Conservation (phyloP, 2,113 vertebrate species). For the Saccopteryx leptura region DNA sequence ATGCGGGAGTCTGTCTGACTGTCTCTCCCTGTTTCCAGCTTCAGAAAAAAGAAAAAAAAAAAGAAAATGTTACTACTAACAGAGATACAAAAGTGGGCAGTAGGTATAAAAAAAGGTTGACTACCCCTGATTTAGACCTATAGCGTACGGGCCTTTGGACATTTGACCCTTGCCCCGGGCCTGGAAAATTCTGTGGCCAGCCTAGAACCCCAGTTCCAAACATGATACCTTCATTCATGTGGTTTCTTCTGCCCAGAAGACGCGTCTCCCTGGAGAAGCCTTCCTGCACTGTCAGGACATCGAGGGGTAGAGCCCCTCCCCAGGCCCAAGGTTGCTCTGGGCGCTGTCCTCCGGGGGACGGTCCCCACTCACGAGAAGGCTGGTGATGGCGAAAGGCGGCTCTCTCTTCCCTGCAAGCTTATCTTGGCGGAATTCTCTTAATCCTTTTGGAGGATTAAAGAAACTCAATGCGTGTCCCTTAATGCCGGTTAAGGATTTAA, state of each 20-base stretch:
- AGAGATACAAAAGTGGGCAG: too few relatives aligned
- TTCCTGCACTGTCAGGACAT: not conserved
- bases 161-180: not conserved
- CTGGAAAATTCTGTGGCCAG: too few relatives aligned
- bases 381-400: not conserved
- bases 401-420: not conserved
- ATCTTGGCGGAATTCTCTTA: constrained; percentile 40
- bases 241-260: fast-evolving
- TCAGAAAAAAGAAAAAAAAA: too few relatives aligned
- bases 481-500: constrained; percentile 58
- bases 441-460: constrained; percentile 59
- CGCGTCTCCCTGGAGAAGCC: not conserved
- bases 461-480: not conserved
- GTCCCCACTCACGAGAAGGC: too few relatives aligned
- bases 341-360: not conserved
- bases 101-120: too few relatives aligned
- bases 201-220: not conserved
- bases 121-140: too few relatives aligned
- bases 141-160: not conserved
- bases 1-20: too few relatives aligned
- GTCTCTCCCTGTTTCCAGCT: too few relatives aligned
- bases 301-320: fast-evolving
- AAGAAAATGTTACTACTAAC: too few relatives aligned
- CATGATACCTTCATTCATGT: fast-evolving
- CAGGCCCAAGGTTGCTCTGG: not conserved